These are phyloP conservation scores for Procambarus clarkii DNA, from an alignment of 1,140 invertebrate genomes.

Conservation along the genomic window DNA sequence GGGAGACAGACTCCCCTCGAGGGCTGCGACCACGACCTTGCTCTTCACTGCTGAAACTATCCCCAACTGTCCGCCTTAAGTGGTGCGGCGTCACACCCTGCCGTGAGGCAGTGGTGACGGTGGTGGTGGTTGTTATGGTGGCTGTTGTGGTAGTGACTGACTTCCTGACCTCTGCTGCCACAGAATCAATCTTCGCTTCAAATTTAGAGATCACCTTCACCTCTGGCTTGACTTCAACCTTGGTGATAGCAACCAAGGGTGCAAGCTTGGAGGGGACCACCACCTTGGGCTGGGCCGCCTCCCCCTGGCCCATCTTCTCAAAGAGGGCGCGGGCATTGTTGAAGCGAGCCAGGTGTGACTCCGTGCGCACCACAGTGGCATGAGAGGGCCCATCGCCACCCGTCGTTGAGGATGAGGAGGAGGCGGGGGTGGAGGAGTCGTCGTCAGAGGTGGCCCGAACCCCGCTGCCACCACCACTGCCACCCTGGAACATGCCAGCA, in stretches of 20 bases:
- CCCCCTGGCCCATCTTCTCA: slow-evolving; percentile 91
- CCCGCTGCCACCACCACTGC: slow-evolving; percentile 83
- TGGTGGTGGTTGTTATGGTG: not conserved
- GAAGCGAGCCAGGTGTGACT: slow-evolving; percentile 92
- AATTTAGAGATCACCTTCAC: slow-evolving; percentile 12
- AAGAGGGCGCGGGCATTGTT: slow-evolving; percentile 94
- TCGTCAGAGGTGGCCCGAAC: slow-evolving; percentile 91
- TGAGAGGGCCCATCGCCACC: slow-evolving; percentile 49
- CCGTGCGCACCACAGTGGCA: slow-evolving; percentile 87
- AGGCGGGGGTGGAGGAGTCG: slow-evolving; percentile 84
- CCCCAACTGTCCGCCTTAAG: not conserved
- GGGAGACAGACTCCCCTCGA: slow-evolving; percentile 45
- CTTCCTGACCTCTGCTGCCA: not conserved
- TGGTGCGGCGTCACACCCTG: not conserved
- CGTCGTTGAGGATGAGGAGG: not conserved
- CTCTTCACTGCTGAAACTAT: not conserved
- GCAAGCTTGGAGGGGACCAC: not conserved
- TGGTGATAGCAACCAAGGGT: not conserved
- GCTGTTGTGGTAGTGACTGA: not conserved
- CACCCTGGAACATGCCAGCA: slow-evolving; percentile 88
- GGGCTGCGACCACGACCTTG: not conserved
- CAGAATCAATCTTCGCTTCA: slow-evolving; percentile 1
- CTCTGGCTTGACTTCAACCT: not conserved
- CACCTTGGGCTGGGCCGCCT: slow-evolving; percentile 70
- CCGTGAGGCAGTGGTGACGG: not conserved